Percentiles rank a stretch among this genome's conserved stretches.
phyloP scores from a whole-genome alignment of 2,888 invertebrate species.

The Prenolepis imparis region DNA sequence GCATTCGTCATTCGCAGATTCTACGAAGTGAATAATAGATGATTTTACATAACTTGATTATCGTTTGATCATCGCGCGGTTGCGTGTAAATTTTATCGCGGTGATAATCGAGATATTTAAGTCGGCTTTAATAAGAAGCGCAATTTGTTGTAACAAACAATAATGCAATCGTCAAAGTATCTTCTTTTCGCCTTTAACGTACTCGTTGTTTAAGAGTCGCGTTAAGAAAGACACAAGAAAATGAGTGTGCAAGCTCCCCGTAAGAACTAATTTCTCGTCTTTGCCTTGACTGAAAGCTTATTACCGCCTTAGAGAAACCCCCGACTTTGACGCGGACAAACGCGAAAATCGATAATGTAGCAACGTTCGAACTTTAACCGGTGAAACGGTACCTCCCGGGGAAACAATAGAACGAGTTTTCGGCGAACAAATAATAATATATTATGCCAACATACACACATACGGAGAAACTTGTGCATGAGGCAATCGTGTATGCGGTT shows the following conservation, averaged over 20 bases:
- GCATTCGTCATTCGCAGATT: not conserved
- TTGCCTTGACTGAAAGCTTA: constrained; percentile 36
- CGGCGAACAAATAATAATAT: constrained; percentile 28
- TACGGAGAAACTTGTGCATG: not conserved
- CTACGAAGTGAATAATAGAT: not conserved
- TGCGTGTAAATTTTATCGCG: constrained; percentile 12
- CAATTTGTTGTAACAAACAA: not conserved
- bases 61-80: constrained; percentile 30
- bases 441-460: not conserved
- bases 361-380: constrained; percentile 10
- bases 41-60: constrained; percentile 30
- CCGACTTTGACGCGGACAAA: constrained; percentile 16
- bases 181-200: not conserved
- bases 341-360: constrained; percentile 33
- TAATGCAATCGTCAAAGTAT: not conserved
- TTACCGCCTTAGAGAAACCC: constrained; percentile 7
- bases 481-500: not conserved
- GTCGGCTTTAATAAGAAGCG: constrained; percentile 7
- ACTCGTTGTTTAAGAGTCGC: not conserved
- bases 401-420: constrained; percentile 13
- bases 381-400: not conserved
- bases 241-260: not conserved
- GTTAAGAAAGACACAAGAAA: not conserved
- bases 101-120: constrained; percentile 5
- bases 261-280: constrained; percentile 29